Base-by-base conservation (phyloP, 2,888 invertebrate genomes). In the Harpagoxenus sublaevis region DNA sequence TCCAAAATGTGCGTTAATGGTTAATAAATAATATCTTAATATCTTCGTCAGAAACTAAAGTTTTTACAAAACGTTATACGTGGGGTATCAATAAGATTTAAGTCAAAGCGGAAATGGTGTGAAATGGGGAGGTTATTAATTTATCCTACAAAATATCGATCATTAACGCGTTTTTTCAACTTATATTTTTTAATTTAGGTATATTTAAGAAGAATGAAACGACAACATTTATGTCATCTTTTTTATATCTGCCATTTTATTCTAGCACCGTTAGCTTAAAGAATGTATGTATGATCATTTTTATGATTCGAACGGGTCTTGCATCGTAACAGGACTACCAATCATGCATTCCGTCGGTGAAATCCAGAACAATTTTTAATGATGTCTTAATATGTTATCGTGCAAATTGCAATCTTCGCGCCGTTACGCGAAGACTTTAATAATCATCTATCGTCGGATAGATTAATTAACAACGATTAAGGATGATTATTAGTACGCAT, bases 401-500 rank as follows among this genome's bases (percentile, higher is more conserved):
- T 57, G 68, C 60, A 51, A 84, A 89, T 84, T 77, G 85, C 74
- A 60, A 83, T 82, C 81, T 62, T 18, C 28, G 45, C 48, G 62
- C 71, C 62, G 65, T 83, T 66, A 63, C 42, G 31, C 63, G 65
- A 81, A 77, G 9, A 60, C 66, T 74, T 71, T 62, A 82, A 83
- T 66, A 62, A 83, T 82, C 84, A 81, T 82, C 84, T 51, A 60
- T 60, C 48, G 62, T 45, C 31, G 55, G 86, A 82, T 86, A 81
- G 84, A 88, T 88, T 87, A 87, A 89, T 88, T 66, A 73, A 35
- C 15, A 60, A 55, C 75, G 65, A 87, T 86, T 82, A 87, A 78
- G 55, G 48, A n/a, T n/a, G 51, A 82, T 88, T 83, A 88, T 83
- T 68, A 78, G 31, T 66, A 53, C 42, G 48, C 62, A 28, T 60